Base-by-base conservation (phyloP, 2,888 invertebrate species). In the Imbricaverruca yamaguchii region DNA sequence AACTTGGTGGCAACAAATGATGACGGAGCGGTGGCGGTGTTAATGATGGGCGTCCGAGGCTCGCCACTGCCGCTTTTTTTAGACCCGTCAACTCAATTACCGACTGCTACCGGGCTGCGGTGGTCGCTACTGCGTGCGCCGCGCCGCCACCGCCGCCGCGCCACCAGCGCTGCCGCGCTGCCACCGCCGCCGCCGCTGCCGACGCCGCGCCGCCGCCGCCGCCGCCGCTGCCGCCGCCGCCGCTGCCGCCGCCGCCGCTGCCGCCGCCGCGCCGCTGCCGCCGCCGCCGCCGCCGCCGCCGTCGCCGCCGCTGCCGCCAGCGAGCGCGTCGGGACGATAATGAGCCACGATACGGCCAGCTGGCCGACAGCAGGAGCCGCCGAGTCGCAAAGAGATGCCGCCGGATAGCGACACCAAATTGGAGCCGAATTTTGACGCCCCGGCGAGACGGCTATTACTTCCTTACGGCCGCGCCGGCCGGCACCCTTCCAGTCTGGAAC, bases 1-100 rank as follows among this genome's bases (percentile, higher is more conserved):
- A 74, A 55, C 23, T 55, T 53, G 18, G 21, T 74, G 53, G 74
- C 74, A 53, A 74, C 55, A 53, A 74, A 74, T 74, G 74, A 74
- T 74, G 74, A 74, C 23, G 23, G 74, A 74, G 74, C 55, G 74
- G 15, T 21, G 18, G 21, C 74, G 74, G 74, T 12, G 74, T 55
- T 74, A 74, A 74, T 74, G 74, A 74, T 55, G 53, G 10, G 21
- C 21, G 53, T 21, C 21, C 15, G 39, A 15, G 65, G 23, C 65
- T 21, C 74, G 21, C 9, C 55, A 8, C 23, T 6, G 74, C 74
- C 0, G 74, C 74, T 55, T 69, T 74, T 74, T 74, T 74, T 74
- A 53, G 74, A 55, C 74, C 74, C 21, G 53, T 55, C 18, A 15
- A 15, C 15, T 18, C 74, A 12, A 74, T 74, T 74, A 74, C 23